Percentiles rank a stretch among this genome's conserved stretches.
Conservation (phyloP, 2,797 vertebrate genomes). For the Peromyscus eremicus region DNA sequence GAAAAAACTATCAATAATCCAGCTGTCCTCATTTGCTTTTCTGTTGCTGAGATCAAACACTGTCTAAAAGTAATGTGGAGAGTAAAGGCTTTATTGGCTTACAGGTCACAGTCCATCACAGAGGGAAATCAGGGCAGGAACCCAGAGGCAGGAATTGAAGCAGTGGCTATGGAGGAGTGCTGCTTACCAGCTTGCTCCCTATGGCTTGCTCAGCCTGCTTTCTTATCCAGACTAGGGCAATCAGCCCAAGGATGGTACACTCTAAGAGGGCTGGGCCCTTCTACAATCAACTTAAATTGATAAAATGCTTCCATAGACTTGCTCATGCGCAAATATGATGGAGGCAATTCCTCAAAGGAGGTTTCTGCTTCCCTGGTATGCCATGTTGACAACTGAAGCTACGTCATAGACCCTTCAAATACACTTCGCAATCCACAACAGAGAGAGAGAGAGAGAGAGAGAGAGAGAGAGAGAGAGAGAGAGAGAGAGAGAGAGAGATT, state of each 20-base stretch:
- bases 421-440: neutral
- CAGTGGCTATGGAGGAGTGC: neutral
- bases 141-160: neutral
- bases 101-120: neutral
- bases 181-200: neutral
- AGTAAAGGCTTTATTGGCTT: neutral
- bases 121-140: neutral
- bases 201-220: neutral
- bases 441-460: neutral
- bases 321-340: neutral
- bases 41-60: neutral
- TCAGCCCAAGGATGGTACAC: neutral
- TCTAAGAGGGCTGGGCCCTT: neutral
- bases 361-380: neutral
- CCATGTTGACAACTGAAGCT: neutral
- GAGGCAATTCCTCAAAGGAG: neutral
- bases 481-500: neutral
- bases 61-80: neutral
- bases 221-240: neutral
- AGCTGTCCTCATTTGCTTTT: neutral
- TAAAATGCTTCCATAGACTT: neutral
- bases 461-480: rapidly evolving
- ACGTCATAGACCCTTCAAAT: neutral
- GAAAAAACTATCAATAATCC: neutral
- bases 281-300: neutral